Conservation (phyloP, 1,140 invertebrate genomes). For the Hylaeus volcanicus region DNA sequence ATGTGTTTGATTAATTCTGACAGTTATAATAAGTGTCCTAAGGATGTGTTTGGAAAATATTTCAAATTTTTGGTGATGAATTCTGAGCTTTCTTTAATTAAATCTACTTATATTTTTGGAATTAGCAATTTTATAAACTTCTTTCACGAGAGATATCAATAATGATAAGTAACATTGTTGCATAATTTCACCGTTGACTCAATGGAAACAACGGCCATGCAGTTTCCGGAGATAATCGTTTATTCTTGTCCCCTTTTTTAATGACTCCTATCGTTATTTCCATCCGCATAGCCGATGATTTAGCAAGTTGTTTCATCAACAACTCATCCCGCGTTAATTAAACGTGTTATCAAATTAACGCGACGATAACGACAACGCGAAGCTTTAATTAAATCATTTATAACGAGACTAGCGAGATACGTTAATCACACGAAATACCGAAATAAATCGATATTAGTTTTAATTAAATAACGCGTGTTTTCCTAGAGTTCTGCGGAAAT, state of each 20-base stretch:
- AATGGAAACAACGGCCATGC: neutral
- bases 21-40: no score
- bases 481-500: slow-evolving; percentile 29
- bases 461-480: slow-evolving; percentile 53
- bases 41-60: no score
- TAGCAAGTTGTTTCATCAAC: slow-evolving; percentile 41
- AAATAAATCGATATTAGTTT: slow-evolving; percentile 61
- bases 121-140: neutral
- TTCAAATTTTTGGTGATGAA: no score
- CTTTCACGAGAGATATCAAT: neutral
- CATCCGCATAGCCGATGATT: slow-evolving; percentile 15
- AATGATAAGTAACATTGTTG: neutral
- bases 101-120: neutral
- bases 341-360: slow-evolving; percentile 63
- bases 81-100: neutral
- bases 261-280: slow-evolving; percentile 41
- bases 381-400: slow-evolving; percentile 64
- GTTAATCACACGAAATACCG: slow-evolving; percentile 54
- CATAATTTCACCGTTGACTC: neutral
- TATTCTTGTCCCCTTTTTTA: slow-evolving; percentile 10
- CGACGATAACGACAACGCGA: slow-evolving; percentile 53
- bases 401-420: slow-evolving; percentile 48
- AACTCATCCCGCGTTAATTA: slow-evolving; percentile 57
- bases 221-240: slow-evolving; percentile 1
- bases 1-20: no score